Evolutionary conservation across 2,888 invertebrate genomes (phyloP).

Genomic region (Bruchidius siliquastri): DNA sequence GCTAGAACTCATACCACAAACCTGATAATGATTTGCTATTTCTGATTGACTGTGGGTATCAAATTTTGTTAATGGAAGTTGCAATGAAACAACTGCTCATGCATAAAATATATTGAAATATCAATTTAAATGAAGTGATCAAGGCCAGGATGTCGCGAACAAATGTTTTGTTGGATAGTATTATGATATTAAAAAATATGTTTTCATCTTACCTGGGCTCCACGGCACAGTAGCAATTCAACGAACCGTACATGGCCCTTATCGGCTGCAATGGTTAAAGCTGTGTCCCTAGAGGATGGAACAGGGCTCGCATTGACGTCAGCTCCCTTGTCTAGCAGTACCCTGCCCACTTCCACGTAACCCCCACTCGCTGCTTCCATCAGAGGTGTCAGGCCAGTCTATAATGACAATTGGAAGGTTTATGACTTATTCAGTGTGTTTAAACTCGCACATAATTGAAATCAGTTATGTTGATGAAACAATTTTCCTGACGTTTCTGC

Average conservation of each 20-base stretch:
- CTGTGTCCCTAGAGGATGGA: constrained; percentile 95
- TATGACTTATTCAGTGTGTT: not conserved
- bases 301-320: constrained; percentile 99
- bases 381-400: constrained; percentile 94
- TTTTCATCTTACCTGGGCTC: constrained; percentile 57
- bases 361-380: constrained; percentile 99
- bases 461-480: too few relatives aligned
- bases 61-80: too few relatives aligned
- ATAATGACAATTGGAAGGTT: constrained; percentile 18
- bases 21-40: too few relatives aligned
- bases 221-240: constrained; percentile 70
- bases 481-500: too few relatives aligned
- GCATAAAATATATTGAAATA: too few relatives aligned
- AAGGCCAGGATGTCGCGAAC: too few relatives aligned
- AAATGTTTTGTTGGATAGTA: too few relatives aligned
- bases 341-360: constrained; percentile 96
- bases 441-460: too few relatives aligned
- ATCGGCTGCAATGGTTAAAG: constrained; percentile 98
- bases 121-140: too few relatives aligned
- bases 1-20: too few relatives aligned
- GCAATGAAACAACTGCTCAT: too few relatives aligned
- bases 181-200: not conserved
- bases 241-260: constrained; percentile 96
- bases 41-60: too few relatives aligned
- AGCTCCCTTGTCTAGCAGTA: constrained; percentile 92